Percentiles rank a stretch among this genome's conserved stretches.
Evolutionary conservation across 2,113 vertebrate genomes (phyloP).

Genomic region (Phalacrocorax aristotelis): DNA sequence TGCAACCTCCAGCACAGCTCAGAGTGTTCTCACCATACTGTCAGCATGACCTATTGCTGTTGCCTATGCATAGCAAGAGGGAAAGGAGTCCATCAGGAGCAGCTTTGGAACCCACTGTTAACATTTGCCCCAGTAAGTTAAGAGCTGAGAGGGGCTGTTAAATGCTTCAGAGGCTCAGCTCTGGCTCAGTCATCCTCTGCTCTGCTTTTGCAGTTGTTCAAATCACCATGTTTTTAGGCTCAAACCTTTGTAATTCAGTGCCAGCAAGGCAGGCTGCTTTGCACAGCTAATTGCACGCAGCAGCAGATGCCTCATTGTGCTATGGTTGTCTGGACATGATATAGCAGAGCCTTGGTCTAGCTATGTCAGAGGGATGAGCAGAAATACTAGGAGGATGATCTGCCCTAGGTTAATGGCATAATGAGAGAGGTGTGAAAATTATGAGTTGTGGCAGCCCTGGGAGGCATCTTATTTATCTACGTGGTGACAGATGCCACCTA

Average conservation of each 20-base stretch:
- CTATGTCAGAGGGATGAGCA: constrained; percentile 28
- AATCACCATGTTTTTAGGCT: background rate
- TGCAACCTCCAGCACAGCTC: background rate
- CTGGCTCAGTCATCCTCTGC: background rate
- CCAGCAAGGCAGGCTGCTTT: background rate
- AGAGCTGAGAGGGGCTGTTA: background rate
- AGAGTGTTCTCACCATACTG: background rate
- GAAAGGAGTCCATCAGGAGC: background rate
- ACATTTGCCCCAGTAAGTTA: background rate
- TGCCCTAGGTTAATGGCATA: background rate
- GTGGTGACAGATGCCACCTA: constrained; percentile 31
- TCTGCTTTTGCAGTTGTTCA: background rate
- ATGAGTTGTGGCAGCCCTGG: background rate
- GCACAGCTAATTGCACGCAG: constrained; percentile 23
- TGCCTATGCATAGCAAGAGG: background rate
- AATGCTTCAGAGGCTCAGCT: background rate
- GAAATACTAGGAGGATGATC: background rate
- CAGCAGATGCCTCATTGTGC: constrained; percentile 26
- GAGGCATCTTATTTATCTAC: background rate
- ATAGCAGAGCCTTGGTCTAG: constrained; percentile 28
- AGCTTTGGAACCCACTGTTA: background rate
- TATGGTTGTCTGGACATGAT: constrained; percentile 47
- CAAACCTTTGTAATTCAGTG: background rate
- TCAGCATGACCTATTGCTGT: background rate
- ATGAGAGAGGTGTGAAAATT: constrained; percentile 34